A percentile compares a stretch with the other conserved stretches of the same genome.
Evolutionary conservation across 2,888 invertebrate genomes (phyloP).

Genomic region (Odontocerum albicorne): DNA sequence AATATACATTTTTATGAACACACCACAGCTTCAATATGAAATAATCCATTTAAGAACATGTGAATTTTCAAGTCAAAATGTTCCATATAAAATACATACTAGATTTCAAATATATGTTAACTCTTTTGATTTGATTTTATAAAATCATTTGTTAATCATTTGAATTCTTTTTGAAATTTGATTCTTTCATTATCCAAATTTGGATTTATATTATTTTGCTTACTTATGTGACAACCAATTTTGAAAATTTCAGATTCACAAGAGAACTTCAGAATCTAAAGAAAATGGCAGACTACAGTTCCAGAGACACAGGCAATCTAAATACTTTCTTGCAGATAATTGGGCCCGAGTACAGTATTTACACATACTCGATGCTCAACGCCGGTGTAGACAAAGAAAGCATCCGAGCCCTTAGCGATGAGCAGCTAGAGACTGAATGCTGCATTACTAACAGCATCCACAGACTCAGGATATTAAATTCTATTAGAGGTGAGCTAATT

Average conservation of each 20-base stretch:
- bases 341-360: slow-evolving; percentile 89
- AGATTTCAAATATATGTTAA: no score
- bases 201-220: no score
- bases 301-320: slow-evolving; percentile 88
- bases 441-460: slow-evolving; percentile 94
- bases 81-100: no score
- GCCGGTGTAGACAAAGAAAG: slow-evolving; percentile 92
- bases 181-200: no score
- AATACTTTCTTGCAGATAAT: slow-evolving; percentile 82
- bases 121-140: no score
- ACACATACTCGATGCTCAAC: slow-evolving; percentile 95
- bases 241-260: slow-evolving; percentile 67
- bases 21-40: no score
- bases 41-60: no score
- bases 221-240: background rate
- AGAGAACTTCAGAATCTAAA: slow-evolving; percentile 91
- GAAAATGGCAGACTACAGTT: slow-evolving; percentile 95
- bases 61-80: no score
- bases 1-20: no score
- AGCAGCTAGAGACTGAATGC: slow-evolving; percentile 89
- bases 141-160: no score
- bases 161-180: no score
- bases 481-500: slow-evolving; percentile 72
- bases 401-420: slow-evolving; percentile 84
- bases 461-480: slow-evolving; percentile 84